A percentile compares a stretch with the other conserved stretches of the same genome.
Evolutionary conservation across 2,888 invertebrate genomes (phyloP).

Genomic region (Pseudococcus jackbeardsleyi): DNA sequence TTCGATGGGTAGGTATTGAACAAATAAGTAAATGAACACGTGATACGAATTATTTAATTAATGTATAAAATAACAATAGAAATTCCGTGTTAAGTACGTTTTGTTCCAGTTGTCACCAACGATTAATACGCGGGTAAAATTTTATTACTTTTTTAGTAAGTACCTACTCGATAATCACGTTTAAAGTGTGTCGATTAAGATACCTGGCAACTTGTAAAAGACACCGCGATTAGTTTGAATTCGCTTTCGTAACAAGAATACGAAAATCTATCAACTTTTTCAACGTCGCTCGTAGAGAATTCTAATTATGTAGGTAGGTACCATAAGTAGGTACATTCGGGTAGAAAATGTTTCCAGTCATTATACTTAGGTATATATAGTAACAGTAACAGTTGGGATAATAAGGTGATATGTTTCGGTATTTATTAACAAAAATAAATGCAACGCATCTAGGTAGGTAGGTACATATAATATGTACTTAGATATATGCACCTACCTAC

Average conservation of each 20-base stretch:
- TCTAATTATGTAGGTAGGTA: neutral
- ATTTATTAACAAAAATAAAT: constrained; percentile 40
- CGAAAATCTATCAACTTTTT: neutral
- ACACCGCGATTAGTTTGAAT: neutral
- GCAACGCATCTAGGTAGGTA: neutral
- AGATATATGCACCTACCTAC: too few relatives aligned
- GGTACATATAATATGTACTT: too few relatives aligned
- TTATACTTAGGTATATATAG: neutral
- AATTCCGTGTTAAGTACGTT: constrained; percentile 5
- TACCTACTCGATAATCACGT: constrained; percentile 3
- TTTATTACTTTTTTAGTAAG: constrained; percentile 23
- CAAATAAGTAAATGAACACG: neutral
- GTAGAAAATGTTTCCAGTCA: neutral
- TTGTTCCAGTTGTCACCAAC: constrained; percentile 12
- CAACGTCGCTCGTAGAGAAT: neutral
- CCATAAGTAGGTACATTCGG: neutral
- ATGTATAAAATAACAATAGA: constrained; percentile 37
- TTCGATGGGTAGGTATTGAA: too few relatives aligned
- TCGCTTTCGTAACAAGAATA: neutral
- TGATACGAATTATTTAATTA: constrained; percentile 39
- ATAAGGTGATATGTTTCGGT: constrained; percentile 38
- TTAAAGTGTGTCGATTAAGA: neutral
- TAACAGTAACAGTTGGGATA: neutral
- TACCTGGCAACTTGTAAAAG: neutral
- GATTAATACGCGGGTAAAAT: constrained; percentile 11